Conservation (phyloP, 2,888 invertebrate species). For the Agriopis aurantiaria region DNA sequence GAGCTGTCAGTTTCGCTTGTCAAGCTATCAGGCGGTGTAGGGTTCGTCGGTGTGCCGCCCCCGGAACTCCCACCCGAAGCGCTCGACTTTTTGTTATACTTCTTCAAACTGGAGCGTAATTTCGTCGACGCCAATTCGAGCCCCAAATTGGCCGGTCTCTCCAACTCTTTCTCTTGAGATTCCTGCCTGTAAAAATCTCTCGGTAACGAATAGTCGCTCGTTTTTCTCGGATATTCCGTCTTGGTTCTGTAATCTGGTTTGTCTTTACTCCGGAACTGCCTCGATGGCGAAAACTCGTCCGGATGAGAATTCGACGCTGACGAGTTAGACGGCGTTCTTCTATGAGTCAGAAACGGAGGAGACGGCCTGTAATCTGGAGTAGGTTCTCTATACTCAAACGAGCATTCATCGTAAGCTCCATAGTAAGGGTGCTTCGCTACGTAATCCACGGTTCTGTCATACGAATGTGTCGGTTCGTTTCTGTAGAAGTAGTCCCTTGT, state of each 20-base stretch:
- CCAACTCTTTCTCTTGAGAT: constrained; percentile 70
- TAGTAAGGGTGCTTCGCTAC: constrained; percentile 77
- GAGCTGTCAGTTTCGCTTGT: constrained; percentile 94
- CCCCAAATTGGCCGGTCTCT: constrained; percentile 83
- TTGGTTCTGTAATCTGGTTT: constrained; percentile 69
- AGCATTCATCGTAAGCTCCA: constrained; percentile 73
- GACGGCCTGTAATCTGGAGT: constrained; percentile 70
- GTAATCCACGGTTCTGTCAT: constrained; percentile 79
- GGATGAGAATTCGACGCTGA: constrained; percentile 86
- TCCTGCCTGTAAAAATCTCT: constrained; percentile 76
- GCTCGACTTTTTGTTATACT: constrained; percentile 87
- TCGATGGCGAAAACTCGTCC: constrained; percentile 78
- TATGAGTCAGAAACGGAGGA: constrained; percentile 85
- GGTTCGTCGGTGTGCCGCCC: constrained; percentile 92
- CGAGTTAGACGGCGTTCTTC: constrained; percentile 92
- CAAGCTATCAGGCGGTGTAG: constrained; percentile 94
- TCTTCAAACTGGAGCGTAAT: constrained; percentile 92
- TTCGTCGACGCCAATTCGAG: constrained; percentile 90
- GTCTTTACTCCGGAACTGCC: constrained; percentile 67
- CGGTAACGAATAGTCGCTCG: constrained; percentile 73
- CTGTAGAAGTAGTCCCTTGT: constrained; percentile 69
- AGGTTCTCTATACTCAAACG: constrained; percentile 74
- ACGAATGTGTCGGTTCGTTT: constrained; percentile 65
- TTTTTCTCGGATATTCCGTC: constrained; percentile 73
- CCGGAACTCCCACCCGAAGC: constrained; percentile 87